Percentiles rank a stretch among this genome's conserved stretches.
Conservation (phyloP, 2,113 vertebrate species). For the Peromyscus leucopus region DNA sequence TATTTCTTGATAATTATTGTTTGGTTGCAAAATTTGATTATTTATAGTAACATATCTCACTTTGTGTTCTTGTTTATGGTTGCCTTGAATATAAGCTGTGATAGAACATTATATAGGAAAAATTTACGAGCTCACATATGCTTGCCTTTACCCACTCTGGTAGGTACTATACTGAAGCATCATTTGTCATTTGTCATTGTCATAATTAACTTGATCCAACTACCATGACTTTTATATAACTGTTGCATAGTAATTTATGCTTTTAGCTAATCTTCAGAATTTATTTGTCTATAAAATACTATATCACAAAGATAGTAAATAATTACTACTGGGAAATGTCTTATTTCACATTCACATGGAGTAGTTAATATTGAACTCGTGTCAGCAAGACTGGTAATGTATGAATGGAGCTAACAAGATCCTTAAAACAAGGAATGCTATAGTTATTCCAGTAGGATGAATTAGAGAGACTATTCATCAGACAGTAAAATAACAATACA, state of each 20-base stretch:
- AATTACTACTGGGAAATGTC: neutral
- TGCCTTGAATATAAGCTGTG: constrained; percentile 24
- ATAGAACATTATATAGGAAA: constrained; percentile 54
- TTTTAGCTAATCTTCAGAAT: neutral
- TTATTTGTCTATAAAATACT: constrained; percentile 7
- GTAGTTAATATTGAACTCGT: neutral
- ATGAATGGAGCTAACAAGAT: neutral
- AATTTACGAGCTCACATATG: constrained; percentile 25
- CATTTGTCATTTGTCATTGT: constrained; percentile 23
- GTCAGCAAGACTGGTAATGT: neutral
- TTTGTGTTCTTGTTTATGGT: constrained; percentile 56
- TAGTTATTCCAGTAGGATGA: neutral
- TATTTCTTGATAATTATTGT: constrained; percentile 58
- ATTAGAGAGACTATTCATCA: neutral
- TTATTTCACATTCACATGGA: neutral
- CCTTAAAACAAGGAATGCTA: neutral
- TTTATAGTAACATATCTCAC: constrained; percentile 4
- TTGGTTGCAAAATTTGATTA: constrained; percentile 53
- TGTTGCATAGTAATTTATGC: neutral
- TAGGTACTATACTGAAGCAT: constrained; percentile 8
- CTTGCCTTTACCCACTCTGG: neutral
- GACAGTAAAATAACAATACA: neutral
- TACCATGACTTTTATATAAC: neutral
- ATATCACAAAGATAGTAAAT: neutral
- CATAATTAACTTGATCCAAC: constrained; percentile 29